Percentiles rank a stretch among this genome's conserved stretches.
Conservation (phyloP, 2,888 invertebrate species). For the Carpatolechia fugitivella region DNA sequence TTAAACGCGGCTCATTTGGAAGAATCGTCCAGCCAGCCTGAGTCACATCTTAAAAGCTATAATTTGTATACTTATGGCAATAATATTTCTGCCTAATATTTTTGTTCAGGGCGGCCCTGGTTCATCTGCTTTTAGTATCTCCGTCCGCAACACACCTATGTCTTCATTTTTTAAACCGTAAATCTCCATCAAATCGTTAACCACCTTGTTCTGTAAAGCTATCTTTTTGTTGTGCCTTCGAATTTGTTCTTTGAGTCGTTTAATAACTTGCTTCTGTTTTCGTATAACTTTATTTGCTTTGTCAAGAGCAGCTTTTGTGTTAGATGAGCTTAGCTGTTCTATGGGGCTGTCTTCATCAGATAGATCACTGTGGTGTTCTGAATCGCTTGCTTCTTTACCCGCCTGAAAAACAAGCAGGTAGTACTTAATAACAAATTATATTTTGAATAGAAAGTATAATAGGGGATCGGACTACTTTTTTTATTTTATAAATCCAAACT, state of each 20-base stretch:
- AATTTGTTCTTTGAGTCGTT: neutral
- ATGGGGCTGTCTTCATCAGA: neutral
- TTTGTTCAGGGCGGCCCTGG: neutral
- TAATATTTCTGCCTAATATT: too few species aligned
- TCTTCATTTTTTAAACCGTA: conserved; percentile 9
- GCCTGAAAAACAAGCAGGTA: neutral
- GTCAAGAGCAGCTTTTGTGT: neutral
- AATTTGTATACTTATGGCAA: too few species aligned
- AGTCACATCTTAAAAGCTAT: too few species aligned
- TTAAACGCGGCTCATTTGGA: too few species aligned
- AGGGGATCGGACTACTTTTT: too few species aligned
- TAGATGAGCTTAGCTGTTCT: neutral
- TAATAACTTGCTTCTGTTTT: neutral
- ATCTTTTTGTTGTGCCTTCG: conserved; percentile 6
- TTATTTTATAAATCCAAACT: too few species aligned
- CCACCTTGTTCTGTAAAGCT: conserved; percentile 8
- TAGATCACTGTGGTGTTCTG: neutral
- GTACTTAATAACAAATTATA: too few species aligned
- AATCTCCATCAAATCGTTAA: conserved; percentile 15
- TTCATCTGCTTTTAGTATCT: conserved; percentile 7
- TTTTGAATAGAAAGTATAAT: too few species aligned
- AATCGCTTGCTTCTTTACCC: too few species aligned
- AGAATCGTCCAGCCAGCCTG: too few species aligned
- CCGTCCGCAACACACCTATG: conserved; percentile 9
- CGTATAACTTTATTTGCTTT: neutral